These are phyloP conservation scores for Dicycla oo DNA, from an alignment of 2,888 invertebrate genomes.

Conservation along the genomic window DNA sequence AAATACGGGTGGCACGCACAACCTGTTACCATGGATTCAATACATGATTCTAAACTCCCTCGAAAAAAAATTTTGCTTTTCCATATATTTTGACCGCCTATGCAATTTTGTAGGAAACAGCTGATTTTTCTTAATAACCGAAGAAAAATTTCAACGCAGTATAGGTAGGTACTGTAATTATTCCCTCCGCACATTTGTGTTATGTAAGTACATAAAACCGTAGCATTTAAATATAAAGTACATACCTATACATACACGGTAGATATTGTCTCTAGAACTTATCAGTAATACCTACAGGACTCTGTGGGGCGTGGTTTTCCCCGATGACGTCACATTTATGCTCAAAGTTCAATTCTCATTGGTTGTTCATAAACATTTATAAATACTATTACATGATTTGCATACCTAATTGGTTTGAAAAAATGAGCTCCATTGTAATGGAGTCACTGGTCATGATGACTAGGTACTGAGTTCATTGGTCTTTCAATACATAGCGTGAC, in stretches of 20 bases:
- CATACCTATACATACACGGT: not conserved
- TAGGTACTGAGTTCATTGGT: slow-evolving; percentile 1
- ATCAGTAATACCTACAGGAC: slow-evolving; percentile 50
- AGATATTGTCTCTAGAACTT: slow-evolving; percentile 20
- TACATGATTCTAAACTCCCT: no score
- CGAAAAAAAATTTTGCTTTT: no score
- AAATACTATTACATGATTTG: slow-evolving; percentile 10
- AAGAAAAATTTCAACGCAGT: no score
- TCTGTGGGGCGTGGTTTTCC: slow-evolving; percentile 43
- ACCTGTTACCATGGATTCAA: no score
- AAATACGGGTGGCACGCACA: no score
- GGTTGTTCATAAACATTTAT: slow-evolving; percentile 12
- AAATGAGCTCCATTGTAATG: not conserved
- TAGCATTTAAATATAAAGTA: not conserved
- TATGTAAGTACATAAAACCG: not conserved
- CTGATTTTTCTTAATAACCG: no score
- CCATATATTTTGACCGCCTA: no score
- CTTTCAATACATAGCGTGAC: not conserved
- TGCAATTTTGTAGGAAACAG: no score
- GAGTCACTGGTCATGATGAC: not conserved
- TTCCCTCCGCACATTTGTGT: not conserved
- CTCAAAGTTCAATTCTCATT: slow-evolving; percentile 15
- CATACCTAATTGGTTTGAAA: slow-evolving; percentile 22
- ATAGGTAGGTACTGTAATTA: not conserved
- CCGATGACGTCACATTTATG: slow-evolving; percentile 29